Conservation (phyloP, 2,797 vertebrate genomes). For the Microhierax caerulescens region DNA sequence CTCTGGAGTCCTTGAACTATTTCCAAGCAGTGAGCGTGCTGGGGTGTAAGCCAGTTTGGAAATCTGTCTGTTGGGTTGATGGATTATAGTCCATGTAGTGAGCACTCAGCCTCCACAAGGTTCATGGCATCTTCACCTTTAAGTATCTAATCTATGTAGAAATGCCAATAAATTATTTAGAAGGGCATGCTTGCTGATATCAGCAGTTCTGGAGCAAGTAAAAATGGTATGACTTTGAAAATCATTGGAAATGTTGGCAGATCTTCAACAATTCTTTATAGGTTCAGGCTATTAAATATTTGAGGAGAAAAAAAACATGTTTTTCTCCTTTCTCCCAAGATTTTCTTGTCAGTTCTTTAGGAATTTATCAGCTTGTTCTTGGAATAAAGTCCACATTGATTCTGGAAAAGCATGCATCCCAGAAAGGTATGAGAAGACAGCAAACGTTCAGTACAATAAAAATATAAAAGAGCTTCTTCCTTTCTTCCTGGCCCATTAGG, state of each 20-base stretch:
- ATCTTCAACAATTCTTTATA: not conserved
- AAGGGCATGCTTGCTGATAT: constrained; percentile 53
- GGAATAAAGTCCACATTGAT: not conserved
- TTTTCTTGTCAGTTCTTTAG: not conserved
- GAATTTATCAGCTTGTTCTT: not conserved
- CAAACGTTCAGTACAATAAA: accelerated
- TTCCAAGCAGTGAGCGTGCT: constrained; percentile 6
- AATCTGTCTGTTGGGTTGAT: constrained; percentile 43
- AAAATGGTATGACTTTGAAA: constrained; percentile 37
- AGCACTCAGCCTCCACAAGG: constrained; percentile 24
- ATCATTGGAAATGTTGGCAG: constrained; percentile 34
- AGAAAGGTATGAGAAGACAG: not conserved
- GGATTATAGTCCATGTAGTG: constrained; percentile 9
- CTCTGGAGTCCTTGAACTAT: constrained; percentile 33
- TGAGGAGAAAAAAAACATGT: not conserved
- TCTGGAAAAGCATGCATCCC: not conserved
- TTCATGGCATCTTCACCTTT: constrained; percentile 62
- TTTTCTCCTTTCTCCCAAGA: not conserved
- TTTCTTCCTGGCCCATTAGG: not conserved
- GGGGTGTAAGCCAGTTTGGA: constrained; percentile 28
- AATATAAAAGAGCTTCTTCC: not conserved
- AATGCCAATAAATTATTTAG: constrained; percentile 68
- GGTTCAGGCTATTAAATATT: not conserved
- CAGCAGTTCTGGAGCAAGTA: constrained; percentile 48
- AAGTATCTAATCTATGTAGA: constrained; percentile 70